Evolutionary conservation across 1,140 invertebrate genomes (phyloP), one percentile per base, ranked within the genome.

Genomic region (Leucophenga varia): DNA sequence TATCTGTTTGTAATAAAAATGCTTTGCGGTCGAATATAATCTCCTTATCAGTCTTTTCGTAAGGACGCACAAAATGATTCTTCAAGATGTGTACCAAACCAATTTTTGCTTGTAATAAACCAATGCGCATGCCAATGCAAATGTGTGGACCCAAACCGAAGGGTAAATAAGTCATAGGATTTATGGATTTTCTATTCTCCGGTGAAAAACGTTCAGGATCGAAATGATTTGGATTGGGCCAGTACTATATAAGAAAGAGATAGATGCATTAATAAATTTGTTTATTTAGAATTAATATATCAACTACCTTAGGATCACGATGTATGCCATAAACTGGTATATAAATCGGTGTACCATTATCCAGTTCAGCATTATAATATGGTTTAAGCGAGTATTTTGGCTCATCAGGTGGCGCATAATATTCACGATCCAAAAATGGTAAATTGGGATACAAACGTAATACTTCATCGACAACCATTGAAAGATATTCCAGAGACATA

Each of bases 131-230:
- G 83, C 87, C 88, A 54, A 90, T 89, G 61, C 88, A 91, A 65
- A 82, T 86, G 34, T 87, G 79, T 1, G 86, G 84, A 8, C 89
- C 89, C 37, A 85, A 82, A 1, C 88, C 89, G 57, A 93, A 93
- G 0, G 90, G 88, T 21, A 90, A 64, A 65, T 84, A 91, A 0
- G 81, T 77, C 54, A 78, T 82, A 36, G 69, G 79, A 37, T 32
- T 55, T 39, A 61, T 74, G 50, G 37, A 67, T 53, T 68, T 71
- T 16, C 76, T 78, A 28, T 78, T 73, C 34, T 79, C 74, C 1
- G 79, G 63, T 20, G 70, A 76, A 52, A 86, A 86, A 50, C 86
- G 77, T 55, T 87, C 83, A 0, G 87, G 87, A 53, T 80, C 72
- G 64, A 82, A 90, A 20, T 68, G 58, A 8, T 86, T 74, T 0